A percentile compares a stretch with the other conserved stretches of the same genome.
Conservation (phyloP, 2,113 vertebrate genomes). For the Xiphorhynchus elegans region DNA sequence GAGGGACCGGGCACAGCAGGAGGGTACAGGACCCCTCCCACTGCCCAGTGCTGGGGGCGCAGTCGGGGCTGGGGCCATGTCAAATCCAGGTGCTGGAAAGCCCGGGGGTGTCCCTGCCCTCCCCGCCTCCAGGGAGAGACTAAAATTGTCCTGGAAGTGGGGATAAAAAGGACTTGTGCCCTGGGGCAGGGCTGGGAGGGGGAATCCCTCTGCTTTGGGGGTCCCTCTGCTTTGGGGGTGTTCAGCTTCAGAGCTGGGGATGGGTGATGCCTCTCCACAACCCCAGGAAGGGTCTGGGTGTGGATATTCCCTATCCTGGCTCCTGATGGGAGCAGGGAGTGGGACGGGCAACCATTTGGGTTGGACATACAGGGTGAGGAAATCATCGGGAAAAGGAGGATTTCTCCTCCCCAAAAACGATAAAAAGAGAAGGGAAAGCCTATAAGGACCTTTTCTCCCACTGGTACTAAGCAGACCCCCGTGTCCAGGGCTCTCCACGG, state of each 20-base stretch:
- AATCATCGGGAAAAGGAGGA: not conserved
- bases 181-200: not conserved
- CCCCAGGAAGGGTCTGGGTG: not conserved
- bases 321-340: not conserved
- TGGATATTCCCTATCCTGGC: not conserved
- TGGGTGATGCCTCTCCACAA: accelerated
- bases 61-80: accelerated
- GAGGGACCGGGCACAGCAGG: not conserved
- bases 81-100: not conserved
- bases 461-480: not conserved
- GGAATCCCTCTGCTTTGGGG: not conserved
- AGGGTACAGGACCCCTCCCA: accelerated
- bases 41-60: accelerated
- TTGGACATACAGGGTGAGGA: accelerated
- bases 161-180: not conserved
- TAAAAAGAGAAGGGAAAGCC: not conserved
- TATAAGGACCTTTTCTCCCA: not conserved
- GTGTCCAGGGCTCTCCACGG: accelerated
- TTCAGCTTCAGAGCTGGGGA: not conserved
- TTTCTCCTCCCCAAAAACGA: not conserved
- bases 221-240: not conserved
- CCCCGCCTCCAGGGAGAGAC: not conserved
- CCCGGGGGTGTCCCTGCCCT: not conserved
- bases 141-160: not conserved
- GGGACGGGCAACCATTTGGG: accelerated